Base-by-base conservation (phyloP, 1,140 invertebrate genomes). In the Plectrocnemia conspersa region DNA sequence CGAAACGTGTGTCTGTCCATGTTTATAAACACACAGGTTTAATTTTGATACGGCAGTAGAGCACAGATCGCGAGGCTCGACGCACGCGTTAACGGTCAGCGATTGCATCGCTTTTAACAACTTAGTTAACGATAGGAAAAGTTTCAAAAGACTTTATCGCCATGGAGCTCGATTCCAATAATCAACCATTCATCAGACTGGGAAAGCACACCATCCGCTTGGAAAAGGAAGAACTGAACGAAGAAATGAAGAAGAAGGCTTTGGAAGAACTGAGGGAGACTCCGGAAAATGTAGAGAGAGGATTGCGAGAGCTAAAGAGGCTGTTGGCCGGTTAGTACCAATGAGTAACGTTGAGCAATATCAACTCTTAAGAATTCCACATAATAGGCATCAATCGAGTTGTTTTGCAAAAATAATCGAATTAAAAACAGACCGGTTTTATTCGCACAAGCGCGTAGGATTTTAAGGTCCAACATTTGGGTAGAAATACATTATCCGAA, bases 251-350 rank as follows among this genome's bases (percentile, higher is more conserved):
- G 44, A 74, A 78, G 47, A 71, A 82, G 32, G 85, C 85, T 1
- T 68, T 72, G 44, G 76, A 76, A 25, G 85, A 88, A 66, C 67
- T 88, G 1, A 66, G 84, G 35, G 85, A 88, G 63, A 78, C 78
- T 0, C 80, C 83, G 0, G 83, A 84, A 61, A 77, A 77, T 52
- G 74, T 82, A 0, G 74, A 80, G 59, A 68, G 78, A 13, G 82
- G 75, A 11, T 67, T 86, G n/a, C 68, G 66, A 52, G 77, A 79
- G 21, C 68, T 88, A 1, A 72, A 75, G 44, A 75, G 79, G 61
- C 67, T 83, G 16, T 65, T 85, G 13, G 74, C 76, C 70, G 76
- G 82, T 79, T 62, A 54, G 56, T 18, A 15, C 21, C 21, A n/a
- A n/a, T n/a, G n/a, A n/a, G n/a, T n/a, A n/a, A n/a, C n/a, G n/a